Percentiles rank a stretch among this genome's conserved stretches.
Evolutionary conservation across 2,797 vertebrate species (phyloP).

Genomic region (Ctenopoma kingsleyae): DNA sequence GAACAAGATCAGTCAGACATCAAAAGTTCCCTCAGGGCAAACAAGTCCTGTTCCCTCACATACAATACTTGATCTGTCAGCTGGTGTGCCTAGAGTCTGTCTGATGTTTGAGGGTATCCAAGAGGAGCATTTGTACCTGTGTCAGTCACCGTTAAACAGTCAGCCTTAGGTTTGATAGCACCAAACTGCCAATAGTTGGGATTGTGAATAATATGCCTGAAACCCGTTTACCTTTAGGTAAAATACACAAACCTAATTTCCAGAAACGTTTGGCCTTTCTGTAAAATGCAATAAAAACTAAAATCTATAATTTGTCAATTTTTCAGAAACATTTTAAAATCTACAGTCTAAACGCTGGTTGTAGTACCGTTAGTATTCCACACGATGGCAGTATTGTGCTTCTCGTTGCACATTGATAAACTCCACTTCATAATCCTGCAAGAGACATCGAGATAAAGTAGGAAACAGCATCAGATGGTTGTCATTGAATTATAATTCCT

Average conservation of each 20-base stretch:
- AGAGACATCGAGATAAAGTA: background rate
- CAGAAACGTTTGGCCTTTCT: too few relatives aligned
- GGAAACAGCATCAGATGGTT: background rate
- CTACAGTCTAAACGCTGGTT: background rate
- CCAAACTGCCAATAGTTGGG: slow-evolving; percentile 1
- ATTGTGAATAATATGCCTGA: background rate
- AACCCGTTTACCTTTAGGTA: background rate
- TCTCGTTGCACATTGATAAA: background rate
- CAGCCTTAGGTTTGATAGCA: slow-evolving; percentile 17
- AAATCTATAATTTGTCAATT: too few relatives aligned
- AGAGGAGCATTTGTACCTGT: background rate
- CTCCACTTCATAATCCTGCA: background rate
- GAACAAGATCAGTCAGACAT: background rate
- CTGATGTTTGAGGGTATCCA: slow-evolving; percentile 18
- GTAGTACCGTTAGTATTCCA: accelerated
- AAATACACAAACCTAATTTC: too few relatives aligned
- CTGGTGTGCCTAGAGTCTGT: slow-evolving; percentile 12
- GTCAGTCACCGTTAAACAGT: slow-evolving; percentile 29
- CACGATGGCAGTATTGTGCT: slow-evolving; percentile 44
- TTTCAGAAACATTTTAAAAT: too few relatives aligned
- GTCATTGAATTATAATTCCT: background rate
- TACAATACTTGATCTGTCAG: too few relatives aligned
- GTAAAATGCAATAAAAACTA: too few relatives aligned
- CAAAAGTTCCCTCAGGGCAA: background rate
- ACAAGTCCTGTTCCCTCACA: background rate